Percentiles rank a stretch among this genome's conserved stretches.
Evolutionary conservation across 2,797 vertebrate genomes (phyloP).

Genomic region (Typhlichthys subterraneus): DNA sequence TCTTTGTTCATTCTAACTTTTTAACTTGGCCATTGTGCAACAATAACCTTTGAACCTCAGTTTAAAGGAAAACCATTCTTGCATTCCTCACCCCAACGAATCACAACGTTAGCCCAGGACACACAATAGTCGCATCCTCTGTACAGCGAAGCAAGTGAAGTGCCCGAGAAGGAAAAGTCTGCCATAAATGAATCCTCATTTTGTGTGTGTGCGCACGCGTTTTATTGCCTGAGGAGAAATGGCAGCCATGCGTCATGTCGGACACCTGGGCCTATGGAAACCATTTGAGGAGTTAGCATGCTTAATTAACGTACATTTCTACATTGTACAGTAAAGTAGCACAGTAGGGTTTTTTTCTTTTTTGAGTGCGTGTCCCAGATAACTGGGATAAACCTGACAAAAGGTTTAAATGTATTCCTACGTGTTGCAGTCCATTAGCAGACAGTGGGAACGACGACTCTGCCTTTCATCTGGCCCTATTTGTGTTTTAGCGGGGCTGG

Average conservation of each 20-base stretch:
- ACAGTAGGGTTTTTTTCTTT: too few species aligned
- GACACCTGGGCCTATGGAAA: constrained; percentile 23
- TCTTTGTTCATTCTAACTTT: neutral
- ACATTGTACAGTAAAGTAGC: too few species aligned
- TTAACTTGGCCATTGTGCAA: neutral
- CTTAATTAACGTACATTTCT: too few species aligned
- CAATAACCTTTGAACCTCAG: constrained; percentile 36
- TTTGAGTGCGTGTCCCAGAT: too few species aligned
- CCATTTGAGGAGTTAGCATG: too few species aligned
- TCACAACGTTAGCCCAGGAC: constrained; percentile 18
- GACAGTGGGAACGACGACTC: too few species aligned
- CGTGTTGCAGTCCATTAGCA: too few species aligned
- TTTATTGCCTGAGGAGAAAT: constrained; percentile 38
- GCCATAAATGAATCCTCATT: constrained; percentile 47
- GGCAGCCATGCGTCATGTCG: constrained; percentile 19
- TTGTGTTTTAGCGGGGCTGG: neutral
- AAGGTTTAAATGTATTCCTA: too few species aligned
- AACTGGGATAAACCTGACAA: too few species aligned
- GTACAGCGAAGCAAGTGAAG: constrained; percentile 13
- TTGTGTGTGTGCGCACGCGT: constrained; percentile 18
- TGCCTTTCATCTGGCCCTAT: constrained; percentile 42
- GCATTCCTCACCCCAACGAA: neutral
- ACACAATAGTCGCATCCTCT: constrained; percentile 1
- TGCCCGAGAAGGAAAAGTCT: constrained; percentile 57
- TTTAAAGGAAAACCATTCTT: constrained; percentile 11